phyloP scores from a whole-genome alignment of 2,113 vertebrate genomes.

The Myanophis thanlyinensis region DNA sequence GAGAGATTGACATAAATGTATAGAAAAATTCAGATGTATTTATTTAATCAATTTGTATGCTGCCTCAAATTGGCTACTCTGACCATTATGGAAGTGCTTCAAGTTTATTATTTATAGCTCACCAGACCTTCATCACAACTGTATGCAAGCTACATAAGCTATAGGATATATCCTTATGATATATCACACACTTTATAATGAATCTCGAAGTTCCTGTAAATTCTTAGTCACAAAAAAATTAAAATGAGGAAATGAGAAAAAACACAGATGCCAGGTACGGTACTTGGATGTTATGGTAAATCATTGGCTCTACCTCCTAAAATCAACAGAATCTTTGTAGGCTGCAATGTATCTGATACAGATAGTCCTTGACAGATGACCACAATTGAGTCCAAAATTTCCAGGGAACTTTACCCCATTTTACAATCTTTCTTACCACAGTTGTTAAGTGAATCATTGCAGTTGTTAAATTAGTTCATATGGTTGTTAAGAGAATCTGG shows the following conservation, averaged over 20 bases:
- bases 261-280: neutral
- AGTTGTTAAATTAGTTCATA: neutral
- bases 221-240: neutral
- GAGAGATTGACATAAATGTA: conserved; percentile 48
- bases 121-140: neutral
- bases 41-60: neutral
- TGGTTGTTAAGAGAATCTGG: neutral
- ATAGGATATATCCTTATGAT: neutral
- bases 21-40: conserved; percentile 23
- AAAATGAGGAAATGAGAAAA: neutral
- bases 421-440: neutral
- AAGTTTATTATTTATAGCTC: neutral
- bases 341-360: neutral
- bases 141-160: neutral
- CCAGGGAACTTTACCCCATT: neutral
- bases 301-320: neutral
- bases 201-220: neutral
- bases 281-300: neutral
- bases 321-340: neutral
- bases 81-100: neutral
- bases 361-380: neutral
- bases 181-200: neutral
- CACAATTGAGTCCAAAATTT: neutral
- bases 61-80: neutral
- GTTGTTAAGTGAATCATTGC: neutral